Conservation (phyloP, 2,888 invertebrate species). For the Pogonocherus hispidulus region DNA sequence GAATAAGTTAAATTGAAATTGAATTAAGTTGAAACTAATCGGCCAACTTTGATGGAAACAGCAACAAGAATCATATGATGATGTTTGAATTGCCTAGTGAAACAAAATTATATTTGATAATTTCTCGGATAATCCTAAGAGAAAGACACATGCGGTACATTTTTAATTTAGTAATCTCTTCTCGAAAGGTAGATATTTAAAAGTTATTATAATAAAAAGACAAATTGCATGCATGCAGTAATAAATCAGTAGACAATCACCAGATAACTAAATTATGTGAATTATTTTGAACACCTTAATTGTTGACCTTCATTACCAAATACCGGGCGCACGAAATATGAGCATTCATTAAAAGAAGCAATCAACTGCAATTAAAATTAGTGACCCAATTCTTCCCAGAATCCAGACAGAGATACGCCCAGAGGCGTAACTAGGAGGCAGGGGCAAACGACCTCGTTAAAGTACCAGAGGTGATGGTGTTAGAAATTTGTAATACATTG, state of each 20-base stretch:
- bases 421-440: conserved; percentile 7
- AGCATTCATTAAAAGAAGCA: conserved; percentile 31
- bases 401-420: conserved; percentile 10
- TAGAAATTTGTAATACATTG: neutral
- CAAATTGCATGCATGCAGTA: neutral
- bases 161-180: too few species aligned
- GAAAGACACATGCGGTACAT: too few species aligned
- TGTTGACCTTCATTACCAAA: conserved; percentile 2
- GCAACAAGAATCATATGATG: too few species aligned
- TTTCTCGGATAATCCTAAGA: too few species aligned
- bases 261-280: neutral
- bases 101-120: too few species aligned
- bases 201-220: too few species aligned
- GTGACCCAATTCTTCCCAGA: conserved; percentile 40
- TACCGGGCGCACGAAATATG: conserved; percentile 11
- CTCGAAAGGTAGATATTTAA: too few species aligned
- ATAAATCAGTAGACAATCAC: neutral
- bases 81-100: too few species aligned
- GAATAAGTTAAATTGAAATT: too few species aligned
- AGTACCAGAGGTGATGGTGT: neutral
- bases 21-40: too few species aligned
- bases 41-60: too few species aligned
- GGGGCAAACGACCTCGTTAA: conserved; percentile 1
- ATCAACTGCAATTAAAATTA: conserved; percentile 34
- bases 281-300: conserved; percentile 12